A percentile compares a stretch with the other conserved stretches of the same genome.
Evolutionary conservation across 2,113 vertebrate genomes (phyloP).

Genomic region (Pagrus major): DNA sequence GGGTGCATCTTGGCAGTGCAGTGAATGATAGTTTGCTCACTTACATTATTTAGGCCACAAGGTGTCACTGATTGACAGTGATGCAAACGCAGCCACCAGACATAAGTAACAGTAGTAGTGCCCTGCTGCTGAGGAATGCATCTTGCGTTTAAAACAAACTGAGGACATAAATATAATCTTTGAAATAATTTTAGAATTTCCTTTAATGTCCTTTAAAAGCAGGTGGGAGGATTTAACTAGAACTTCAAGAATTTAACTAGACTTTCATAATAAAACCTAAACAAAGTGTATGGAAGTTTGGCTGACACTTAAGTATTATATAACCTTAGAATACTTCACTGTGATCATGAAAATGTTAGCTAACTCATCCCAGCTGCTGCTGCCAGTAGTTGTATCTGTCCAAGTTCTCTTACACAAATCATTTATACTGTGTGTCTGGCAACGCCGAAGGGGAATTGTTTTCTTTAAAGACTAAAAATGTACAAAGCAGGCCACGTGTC

Average conservation of each 20-base stretch:
- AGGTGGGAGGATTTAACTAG: not conserved
- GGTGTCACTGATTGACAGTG: constrained; percentile 73
- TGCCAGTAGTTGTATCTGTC: too few relatives aligned
- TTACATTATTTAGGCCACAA: constrained; percentile 57
- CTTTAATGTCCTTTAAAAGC: not conserved
- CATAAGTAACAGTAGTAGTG: too few relatives aligned
- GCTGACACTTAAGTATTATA: not conserved
- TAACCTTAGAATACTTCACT: not conserved
- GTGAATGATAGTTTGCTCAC: not conserved
- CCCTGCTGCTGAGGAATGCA: too few relatives aligned
- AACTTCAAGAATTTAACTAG: not conserved
- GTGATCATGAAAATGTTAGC: not conserved
- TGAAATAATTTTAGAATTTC: not conserved
- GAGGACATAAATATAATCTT: not conserved
- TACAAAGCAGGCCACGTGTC: too few relatives aligned
- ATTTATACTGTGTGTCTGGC: not conserved
- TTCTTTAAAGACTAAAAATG: not conserved
- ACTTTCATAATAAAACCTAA: not conserved
- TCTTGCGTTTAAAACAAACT: not conserved
- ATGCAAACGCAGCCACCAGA: not conserved
- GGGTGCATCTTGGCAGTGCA: not conserved
- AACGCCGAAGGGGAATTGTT: not conserved
- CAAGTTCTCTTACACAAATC: not conserved
- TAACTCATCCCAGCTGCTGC: not conserved
- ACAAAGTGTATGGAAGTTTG: not conserved